Base-by-base conservation (phyloP, 2,888 invertebrate species). In the Stictocephala bisonia region DNA sequence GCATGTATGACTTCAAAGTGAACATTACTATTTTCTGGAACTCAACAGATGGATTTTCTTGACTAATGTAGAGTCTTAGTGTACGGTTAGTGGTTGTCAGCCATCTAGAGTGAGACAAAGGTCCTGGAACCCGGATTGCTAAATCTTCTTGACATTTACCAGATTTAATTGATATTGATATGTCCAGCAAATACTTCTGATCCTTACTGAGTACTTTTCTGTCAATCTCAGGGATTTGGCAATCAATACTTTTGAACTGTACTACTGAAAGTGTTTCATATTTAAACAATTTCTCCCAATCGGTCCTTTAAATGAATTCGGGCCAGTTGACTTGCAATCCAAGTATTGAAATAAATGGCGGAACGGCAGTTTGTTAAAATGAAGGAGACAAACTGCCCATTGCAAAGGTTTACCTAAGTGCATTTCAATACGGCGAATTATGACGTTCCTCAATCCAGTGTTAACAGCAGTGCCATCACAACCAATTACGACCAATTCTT, bases 401-500 rank as follows among this genome's bases (percentile, higher is more conserved):
- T 75, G 73, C 44, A 75, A 15, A 31, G 71, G 73, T 72, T 40
- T 71, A 41, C 67, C 35, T 27, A 75, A 11, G 31, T 73, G 24
- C 26, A 20, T 35, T 69, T 76, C 74, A 22, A 76, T 51, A 35
- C 22, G 24, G 40, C 73, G 48, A 66, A 75, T 71, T 24, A 76
- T 44, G 44, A 70, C 73, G 48, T 31, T 70, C 58, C 70, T 74
- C 50, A 50, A 71, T 24, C 72, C 72, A 40, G 72, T 72, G 56
- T 76, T 72, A 44, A 71, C 67, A 66, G 41, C 58, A 11, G 72
- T 76, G n/a, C 72, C 76, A 72, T 76, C 74, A 72, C 73, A 76
- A 26, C 74, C 74, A 71, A 76, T 76, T 11, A 67, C 68, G 50
- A 56, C 50, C n/a, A 76, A 66, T 18, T 71, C 41, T 41, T 74